These are phyloP conservation scores for Stenopsyche tienmushanensis DNA, from an alignment of 1,140 invertebrate species.

Conservation along the genomic window DNA sequence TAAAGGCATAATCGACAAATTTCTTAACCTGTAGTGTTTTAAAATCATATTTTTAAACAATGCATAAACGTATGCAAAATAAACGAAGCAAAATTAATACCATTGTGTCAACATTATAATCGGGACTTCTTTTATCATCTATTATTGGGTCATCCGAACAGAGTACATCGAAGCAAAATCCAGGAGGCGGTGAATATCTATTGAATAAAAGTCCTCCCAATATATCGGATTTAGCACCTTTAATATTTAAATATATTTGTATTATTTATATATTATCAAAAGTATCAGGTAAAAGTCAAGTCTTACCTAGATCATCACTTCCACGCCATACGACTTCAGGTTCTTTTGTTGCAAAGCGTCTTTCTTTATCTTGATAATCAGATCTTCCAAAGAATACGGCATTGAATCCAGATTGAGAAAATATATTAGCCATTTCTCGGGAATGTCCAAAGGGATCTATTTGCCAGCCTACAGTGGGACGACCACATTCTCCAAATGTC, in stretches of 20 bases:
- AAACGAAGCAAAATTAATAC: no score
- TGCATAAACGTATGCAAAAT: neutral
- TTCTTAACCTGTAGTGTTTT: constrained; percentile 51
- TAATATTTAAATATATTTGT: constrained; percentile 1
- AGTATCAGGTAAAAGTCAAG: no score
- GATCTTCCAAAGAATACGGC: constrained; percentile 73
- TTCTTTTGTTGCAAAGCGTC: constrained; percentile 61
- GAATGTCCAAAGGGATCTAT: constrained; percentile 78
- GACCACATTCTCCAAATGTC: constrained; percentile 65
- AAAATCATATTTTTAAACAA: constrained; percentile 3
- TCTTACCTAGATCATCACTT: constrained; percentile 59
- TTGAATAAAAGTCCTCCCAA: constrained; percentile 57
- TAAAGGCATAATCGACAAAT: constrained; percentile 52
- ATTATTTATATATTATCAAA: neutral
- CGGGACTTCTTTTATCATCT: constrained; percentile 52
- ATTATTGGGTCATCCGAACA: constrained; percentile 68
- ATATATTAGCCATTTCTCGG: constrained; percentile 67
- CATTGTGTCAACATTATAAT: constrained; percentile 56
- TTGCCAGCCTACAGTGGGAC: constrained; percentile 72
- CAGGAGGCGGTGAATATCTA: constrained; percentile 67
- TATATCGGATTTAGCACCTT: constrained; percentile 48
- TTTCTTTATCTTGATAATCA: constrained; percentile 72
- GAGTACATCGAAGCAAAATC: constrained; percentile 75
- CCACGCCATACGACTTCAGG: constrained; percentile 79
- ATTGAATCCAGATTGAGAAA: constrained; percentile 72